phyloP scores from a whole-genome alignment of 2,113 vertebrate genomes.

The Syngnathoides biaculeatus region DNA sequence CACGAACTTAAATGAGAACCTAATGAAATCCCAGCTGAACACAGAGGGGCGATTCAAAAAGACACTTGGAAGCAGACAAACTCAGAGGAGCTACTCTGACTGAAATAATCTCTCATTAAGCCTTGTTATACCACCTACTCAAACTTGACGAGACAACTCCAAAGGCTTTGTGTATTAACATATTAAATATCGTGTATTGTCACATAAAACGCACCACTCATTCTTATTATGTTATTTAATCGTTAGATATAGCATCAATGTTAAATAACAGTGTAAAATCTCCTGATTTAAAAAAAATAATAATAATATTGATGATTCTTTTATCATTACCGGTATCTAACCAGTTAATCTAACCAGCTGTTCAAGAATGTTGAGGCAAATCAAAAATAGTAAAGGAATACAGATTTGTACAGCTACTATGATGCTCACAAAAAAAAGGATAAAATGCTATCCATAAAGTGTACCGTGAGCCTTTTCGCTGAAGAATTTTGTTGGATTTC shows the following conservation, averaged over 20 bases:
- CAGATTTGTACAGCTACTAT: no score
- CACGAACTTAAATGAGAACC: slow-evolving; percentile 20
- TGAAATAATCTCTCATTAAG: slow-evolving; percentile 25
- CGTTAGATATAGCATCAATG: neutral
- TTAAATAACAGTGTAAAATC: neutral
- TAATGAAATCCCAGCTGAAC: slow-evolving; percentile 51
- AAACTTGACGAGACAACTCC: slow-evolving; percentile 4
- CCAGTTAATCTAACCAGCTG: neutral
- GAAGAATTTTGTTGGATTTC: neutral
- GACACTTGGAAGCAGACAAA: slow-evolving; percentile 23
- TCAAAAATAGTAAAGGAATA: neutral
- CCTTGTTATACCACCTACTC: slow-evolving; percentile 21
- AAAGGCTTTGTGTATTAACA: neutral
- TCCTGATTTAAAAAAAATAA: neutral
- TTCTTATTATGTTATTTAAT: no score
- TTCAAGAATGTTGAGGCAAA: neutral
- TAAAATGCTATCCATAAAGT: neutral
- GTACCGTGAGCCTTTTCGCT: neutral
- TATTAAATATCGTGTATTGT: slow-evolving; percentile 2
- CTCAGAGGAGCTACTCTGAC: slow-evolving; percentile 17
- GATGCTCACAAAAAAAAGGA: no score
- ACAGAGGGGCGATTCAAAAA: slow-evolving; percentile 32
- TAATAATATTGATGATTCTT: neutral
- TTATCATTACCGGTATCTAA: neutral
- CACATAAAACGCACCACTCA: neutral